Evolutionary conservation across 1,140 invertebrate genomes (phyloP), one percentile per base, ranked within the genome.

Genomic region (Andrena cerasifolii): DNA sequence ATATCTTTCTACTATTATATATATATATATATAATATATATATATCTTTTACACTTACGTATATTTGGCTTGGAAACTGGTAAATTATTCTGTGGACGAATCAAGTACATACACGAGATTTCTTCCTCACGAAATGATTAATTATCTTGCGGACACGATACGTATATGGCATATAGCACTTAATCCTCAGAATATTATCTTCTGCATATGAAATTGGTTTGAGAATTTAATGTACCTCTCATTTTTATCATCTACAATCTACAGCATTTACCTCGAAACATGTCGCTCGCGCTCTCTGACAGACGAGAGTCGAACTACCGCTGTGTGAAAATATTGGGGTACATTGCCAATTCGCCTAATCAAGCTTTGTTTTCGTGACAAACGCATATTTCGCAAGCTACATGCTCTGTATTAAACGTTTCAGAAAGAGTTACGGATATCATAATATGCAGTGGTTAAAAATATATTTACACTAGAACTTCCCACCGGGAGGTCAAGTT

Each of bases 281-380:
- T 77, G 56, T 62, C 24, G 16, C 43, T 77, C 14, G 18, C 56
- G 67, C 75, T 14, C 75, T 77, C 75, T 77, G 53, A 1, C 75
- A 18, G 26, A 16, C 7, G 26, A 33, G 21, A 14, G 6, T 12
- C 18, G 47, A 77, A 77, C 75, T 45, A 71, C 8, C 24, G 0
- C 21, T 36, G 21, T 3, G 16, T 8, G 12, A 26, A 18, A 40
- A 71, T 24, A 53, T 71, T 24, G 43, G 7, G 40, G 56, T 33
- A 26, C 59, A 33, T n/a, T 77, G 47, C 36, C 33, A 58, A 71
- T 62, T 62, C 36, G 67, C 45, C 33, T 61, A 71, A 71, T 68
- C 67, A 16, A 77, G 47, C 33, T 53, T 77, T 77, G 67, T 70
- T 77, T 70, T 70, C 36, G 10, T 70, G 56, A 54, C 47, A 26